Percentiles rank a stretch among this genome's conserved stretches.
Conservation (phyloP, 2,797 vertebrate species). For the Etheostoma perlongum region DNA sequence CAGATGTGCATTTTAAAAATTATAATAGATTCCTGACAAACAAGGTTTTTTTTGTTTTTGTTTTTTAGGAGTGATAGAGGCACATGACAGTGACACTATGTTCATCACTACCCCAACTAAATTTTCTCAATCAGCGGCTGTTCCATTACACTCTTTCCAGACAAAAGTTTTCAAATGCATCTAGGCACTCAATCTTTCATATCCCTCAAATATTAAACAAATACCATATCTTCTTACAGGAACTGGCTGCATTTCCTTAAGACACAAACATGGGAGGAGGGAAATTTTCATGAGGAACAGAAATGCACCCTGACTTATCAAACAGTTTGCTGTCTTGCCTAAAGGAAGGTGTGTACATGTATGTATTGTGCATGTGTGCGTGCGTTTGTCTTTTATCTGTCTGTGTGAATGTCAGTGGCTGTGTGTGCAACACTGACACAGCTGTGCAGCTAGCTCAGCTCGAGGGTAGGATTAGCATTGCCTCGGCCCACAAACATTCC, state of each 20-base stretch:
- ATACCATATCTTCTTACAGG: slow-evolving; percentile 66
- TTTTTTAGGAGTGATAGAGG: not conserved
- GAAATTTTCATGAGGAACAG: slow-evolving; percentile 78
- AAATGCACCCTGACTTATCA: slow-evolving; percentile 83
- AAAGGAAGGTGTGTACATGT: slow-evolving; percentile 69
- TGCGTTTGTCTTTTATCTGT: slow-evolving; percentile 62
- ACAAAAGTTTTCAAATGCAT: slow-evolving; percentile 70
- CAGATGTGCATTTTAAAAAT: not conserved
- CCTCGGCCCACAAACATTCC: slow-evolving; percentile 85
- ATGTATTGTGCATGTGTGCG: slow-evolving; percentile 35
- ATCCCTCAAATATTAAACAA: slow-evolving; percentile 70
- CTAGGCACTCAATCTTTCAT: slow-evolving; percentile 41
- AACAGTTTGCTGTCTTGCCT: slow-evolving; percentile 81
- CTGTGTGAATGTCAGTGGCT: slow-evolving; percentile 71
- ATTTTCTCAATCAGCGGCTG: slow-evolving; percentile 37
- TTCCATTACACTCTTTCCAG: slow-evolving; percentile 51
- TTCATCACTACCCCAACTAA: slow-evolving; percentile 23
- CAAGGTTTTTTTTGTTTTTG: not conserved
- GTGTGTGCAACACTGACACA: slow-evolving; percentile 71
- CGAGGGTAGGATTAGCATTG: slow-evolving; percentile 86
- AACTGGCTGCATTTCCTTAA: slow-evolving; percentile 70
- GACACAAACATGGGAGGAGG: slow-evolving; percentile 70
- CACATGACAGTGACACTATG: not conserved
- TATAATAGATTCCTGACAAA: not conserved
- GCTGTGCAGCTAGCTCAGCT: slow-evolving; percentile 83